phyloP scores from a whole-genome alignment of 2,797 vertebrate species.

The Podarcis siculus region DNA sequence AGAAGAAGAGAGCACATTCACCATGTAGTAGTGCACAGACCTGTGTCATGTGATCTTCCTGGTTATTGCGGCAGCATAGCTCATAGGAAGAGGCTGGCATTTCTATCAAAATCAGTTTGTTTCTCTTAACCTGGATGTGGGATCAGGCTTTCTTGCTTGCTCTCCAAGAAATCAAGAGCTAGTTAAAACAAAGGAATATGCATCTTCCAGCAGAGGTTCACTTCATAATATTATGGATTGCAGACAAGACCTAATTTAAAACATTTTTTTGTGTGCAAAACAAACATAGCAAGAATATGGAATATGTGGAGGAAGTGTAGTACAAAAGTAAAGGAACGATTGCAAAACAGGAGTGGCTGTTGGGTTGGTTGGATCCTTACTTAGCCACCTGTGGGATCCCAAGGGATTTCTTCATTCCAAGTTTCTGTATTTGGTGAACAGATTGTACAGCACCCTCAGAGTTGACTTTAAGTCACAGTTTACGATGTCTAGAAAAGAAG shows the following conservation, averaged over 20 bases:
- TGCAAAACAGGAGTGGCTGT: not conserved
- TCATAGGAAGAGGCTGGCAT: not conserved
- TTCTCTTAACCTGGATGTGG: not conserved
- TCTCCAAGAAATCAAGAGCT: constrained; percentile 29
- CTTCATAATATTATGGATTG: constrained; percentile 29
- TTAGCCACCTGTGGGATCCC: not conserved
- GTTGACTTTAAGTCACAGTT: constrained; percentile 98
- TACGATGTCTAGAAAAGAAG: constrained; percentile 87
- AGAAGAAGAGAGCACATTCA: not conserved
- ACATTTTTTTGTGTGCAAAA: constrained; percentile 39
- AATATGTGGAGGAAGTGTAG: constrained; percentile 38
- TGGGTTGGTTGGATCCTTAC: constrained; percentile 28
- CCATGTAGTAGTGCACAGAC: not conserved
- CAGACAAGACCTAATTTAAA: constrained; percentile 12
- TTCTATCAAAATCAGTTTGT: not conserved
- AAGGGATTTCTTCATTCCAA: constrained; percentile 83
- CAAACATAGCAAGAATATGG: constrained; percentile 49
- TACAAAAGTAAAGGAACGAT: constrained; percentile 16
- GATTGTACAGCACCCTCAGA: constrained; percentile 94
- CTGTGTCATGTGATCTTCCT: not conserved
- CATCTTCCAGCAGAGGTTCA: constrained; percentile 42
- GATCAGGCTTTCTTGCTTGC: constrained; percentile 11
- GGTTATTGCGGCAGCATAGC: not conserved
- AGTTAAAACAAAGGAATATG: constrained; percentile 20
- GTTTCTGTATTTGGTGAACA: constrained; percentile 95